Percentiles rank a stretch among this genome's conserved stretches.
These are phyloP conservation scores for Cyanoderma ruficeps DNA, from an alignment of 2,113 vertebrate genomes.

Conservation along the genomic window DNA sequence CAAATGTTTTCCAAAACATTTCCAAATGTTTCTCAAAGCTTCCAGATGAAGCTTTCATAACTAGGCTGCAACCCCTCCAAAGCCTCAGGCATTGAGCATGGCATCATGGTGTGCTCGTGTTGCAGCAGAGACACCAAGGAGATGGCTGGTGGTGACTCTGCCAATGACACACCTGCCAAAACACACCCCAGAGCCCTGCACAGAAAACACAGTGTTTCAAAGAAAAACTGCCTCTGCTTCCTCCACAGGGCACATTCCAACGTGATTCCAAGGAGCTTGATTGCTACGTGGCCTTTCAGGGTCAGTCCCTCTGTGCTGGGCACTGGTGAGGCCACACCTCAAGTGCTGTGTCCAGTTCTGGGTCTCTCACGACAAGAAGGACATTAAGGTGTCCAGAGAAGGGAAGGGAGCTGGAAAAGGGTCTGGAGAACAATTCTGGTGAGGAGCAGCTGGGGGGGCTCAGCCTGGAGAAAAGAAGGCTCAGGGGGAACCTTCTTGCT, in stretches of 20 bases:
- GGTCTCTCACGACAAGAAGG: fast-evolving
- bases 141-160: not conserved
- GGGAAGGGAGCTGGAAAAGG: not conserved
- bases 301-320: not conserved
- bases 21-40: constrained; percentile 57
- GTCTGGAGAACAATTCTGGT: not conserved
- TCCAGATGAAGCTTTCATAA: constrained; percentile 32
- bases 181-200: not conserved
- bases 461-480: not conserved
- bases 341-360: not conserved
- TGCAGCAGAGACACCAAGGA: not conserved
- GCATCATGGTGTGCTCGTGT: fast-evolving
- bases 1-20: constrained; percentile 53
- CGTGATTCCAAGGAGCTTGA: fast-evolving
- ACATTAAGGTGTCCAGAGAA: not conserved
- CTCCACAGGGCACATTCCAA: not conserved
- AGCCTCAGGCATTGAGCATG: fast-evolving
- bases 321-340: not conserved
- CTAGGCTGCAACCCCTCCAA: not conserved
- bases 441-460: not conserved
- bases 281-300: fast-evolving
- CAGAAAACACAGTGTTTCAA: not conserved
- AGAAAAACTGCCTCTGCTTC: not conserved
- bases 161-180: not conserved
- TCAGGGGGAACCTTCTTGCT: not conserved